These are phyloP conservation scores for Horisme vitalbata DNA, from an alignment of 2,888 invertebrate genomes.

Conservation along the genomic window DNA sequence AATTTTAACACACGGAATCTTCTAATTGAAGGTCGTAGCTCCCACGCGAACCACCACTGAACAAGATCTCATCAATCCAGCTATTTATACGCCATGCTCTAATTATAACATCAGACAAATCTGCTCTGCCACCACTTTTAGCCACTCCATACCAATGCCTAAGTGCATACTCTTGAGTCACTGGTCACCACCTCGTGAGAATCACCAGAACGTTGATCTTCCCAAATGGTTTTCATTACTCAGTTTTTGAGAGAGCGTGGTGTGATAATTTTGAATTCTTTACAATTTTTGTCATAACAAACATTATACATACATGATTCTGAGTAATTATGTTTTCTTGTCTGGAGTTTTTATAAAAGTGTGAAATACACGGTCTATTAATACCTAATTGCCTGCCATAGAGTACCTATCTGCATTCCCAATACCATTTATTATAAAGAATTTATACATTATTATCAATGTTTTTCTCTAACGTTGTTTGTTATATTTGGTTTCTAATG, in stretches of 20 bases:
- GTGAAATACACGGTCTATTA: conserved; percentile 14
- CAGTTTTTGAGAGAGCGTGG: conserved; percentile 34
- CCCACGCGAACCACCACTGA: conserved; percentile 58
- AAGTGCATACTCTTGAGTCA: conserved; percentile 55
- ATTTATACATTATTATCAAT: conserved; percentile 20
- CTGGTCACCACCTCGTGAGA: conserved; percentile 44
- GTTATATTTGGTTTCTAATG: conserved; percentile 16
- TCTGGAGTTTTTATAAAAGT: background rate
- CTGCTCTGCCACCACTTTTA: conserved; percentile 55
- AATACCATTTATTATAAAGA: too few species aligned
- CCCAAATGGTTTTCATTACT: conserved; percentile 35
- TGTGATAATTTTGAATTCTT: background rate
- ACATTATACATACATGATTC: background rate
- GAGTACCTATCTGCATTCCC: conserved; percentile 57
- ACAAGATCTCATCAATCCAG: conserved; percentile 56
- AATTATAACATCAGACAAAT: conserved; percentile 63
- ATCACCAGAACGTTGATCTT: conserved; percentile 38
- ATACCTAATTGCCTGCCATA: too few species aligned
- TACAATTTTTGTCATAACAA: background rate
- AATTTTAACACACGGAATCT: conserved; percentile 52
- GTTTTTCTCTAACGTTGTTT: too few species aligned
- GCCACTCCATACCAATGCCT: conserved; percentile 40
- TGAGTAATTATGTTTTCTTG: background rate
- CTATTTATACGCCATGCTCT: conserved; percentile 66
- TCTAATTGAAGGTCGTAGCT: conserved; percentile 66